Evolutionary conservation across 2,888 invertebrate species (phyloP), one percentile per base, ranked within the genome.

Genomic region (Cheilosia impressa): DNA sequence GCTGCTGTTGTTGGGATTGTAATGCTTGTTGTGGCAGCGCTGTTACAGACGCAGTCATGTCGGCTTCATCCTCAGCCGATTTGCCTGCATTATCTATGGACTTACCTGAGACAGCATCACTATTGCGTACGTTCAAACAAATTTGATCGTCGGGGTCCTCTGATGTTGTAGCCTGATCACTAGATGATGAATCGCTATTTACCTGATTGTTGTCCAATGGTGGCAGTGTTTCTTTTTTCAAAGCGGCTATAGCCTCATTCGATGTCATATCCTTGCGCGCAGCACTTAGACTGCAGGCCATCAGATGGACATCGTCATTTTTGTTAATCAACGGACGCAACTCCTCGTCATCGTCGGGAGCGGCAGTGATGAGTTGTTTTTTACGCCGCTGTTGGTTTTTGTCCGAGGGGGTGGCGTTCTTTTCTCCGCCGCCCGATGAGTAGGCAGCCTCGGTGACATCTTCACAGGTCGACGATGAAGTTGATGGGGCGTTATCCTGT

Each of bases 301-400:
- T 57, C 13, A 60, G 24, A 43, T 81, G 77, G 52, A 84, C 58
- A 53, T 78, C 71, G 62, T 87, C 85, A 68, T 75, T 81, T 63
- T 83, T 89, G 87, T 89, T 89, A 60, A 92, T 92, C 62, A 92
- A 87, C 1, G 92, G 92, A 76, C 91, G 90, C 63, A 92, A 82
- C 65, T 92, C 92, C 87, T 92, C 92, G 82, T 92, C 92, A 45
- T 90, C 90, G 6, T 89, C 89, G 63, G 58, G 84, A 80, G 84
- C 87, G 72, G 83, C 52, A 60, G 87, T 81, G 34, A 72, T 75
- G 7, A 87, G 88, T 57, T 90, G 88, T 78, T 89, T 89, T 53
- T 89, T 88, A 9, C 89, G 89, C 34, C 89, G 90, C 81, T 90
- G 91, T 76, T 90, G 91, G 73, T 90, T 92, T 75, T 89, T 91